These are phyloP conservation scores for Scaptomyza pallida DNA, from an alignment of 1,140 invertebrate genomes.

Conservation along the genomic window DNA sequence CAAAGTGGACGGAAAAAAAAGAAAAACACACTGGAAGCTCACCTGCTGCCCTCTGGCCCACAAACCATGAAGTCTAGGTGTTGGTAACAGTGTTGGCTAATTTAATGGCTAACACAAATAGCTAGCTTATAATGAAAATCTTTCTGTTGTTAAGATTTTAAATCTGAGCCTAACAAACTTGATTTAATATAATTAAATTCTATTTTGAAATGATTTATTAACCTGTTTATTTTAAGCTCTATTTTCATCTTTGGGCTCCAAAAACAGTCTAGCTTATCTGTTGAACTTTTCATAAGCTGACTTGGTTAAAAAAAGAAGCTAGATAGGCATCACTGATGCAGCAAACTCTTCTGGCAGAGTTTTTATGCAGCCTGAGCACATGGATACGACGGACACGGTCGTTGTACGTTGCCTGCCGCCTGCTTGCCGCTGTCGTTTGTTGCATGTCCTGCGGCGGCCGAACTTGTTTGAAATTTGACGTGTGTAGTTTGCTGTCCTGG, in stretches of 20 bases:
- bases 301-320: not conserved
- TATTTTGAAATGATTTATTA: too few species aligned
- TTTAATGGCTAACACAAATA: not conserved
- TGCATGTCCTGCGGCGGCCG: slow-evolving; percentile 70
- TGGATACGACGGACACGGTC: slow-evolving; percentile 14
- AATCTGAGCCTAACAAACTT: too few species aligned
- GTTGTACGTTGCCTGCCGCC: slow-evolving; percentile 26
- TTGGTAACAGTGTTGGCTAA: slow-evolving; percentile 8
- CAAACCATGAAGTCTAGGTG: slow-evolving; percentile 10
- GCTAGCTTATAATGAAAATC: not conserved
- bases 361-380: slow-evolving; percentile 16
- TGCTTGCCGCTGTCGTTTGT: slow-evolving; percentile 59
- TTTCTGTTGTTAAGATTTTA: too few species aligned
- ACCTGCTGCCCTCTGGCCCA: slow-evolving; percentile 18
- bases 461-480: slow-evolving; percentile 80
- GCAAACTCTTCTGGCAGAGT: slow-evolving; percentile 22
- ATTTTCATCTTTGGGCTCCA: too few species aligned
- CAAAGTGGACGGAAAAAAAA: slow-evolving; percentile 8
- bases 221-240: too few species aligned
- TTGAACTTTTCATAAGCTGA: too few species aligned
- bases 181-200: too few species aligned
- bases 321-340: not conserved
- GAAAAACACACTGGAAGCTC: slow-evolving; percentile 3
- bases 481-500: slow-evolving; percentile 70
- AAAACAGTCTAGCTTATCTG: too few species aligned